Evolutionary conservation across 2,888 invertebrate genomes (phyloP).

Genomic region (Platypus cylindrus): DNA sequence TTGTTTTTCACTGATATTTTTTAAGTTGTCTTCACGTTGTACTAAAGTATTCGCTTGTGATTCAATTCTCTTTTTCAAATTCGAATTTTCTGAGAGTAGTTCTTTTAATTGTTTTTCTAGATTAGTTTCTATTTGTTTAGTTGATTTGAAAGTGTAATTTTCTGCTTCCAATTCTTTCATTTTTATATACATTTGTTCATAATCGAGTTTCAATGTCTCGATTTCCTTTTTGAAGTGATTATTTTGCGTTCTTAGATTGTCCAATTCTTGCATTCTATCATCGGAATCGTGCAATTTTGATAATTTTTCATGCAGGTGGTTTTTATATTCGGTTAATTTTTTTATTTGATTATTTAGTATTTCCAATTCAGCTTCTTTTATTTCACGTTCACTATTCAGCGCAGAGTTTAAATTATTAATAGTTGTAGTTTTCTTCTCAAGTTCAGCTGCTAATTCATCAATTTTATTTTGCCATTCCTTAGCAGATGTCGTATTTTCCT

Average conservation of each 20-base stretch:
- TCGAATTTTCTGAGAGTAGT: not conserved
- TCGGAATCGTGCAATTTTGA: conserved; percentile 4
- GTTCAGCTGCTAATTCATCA: not conserved
- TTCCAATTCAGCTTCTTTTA: conserved; percentile 8
- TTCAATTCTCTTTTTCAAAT: not conserved
- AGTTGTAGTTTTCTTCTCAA: conserved; percentile 1
- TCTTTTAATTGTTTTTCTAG: not conserved
- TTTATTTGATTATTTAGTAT: conserved; percentile 6
- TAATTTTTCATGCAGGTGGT: conserved; percentile 8
- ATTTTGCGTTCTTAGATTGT: not conserved
- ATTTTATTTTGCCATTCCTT: conserved; percentile 1
- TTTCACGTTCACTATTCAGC: conserved; percentile 3
- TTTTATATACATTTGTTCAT: not conserved
- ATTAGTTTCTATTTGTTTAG: not conserved
- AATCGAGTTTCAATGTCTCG: not conserved
- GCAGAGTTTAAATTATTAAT: conserved; percentile 3
- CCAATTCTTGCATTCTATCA: too few relatives aligned
- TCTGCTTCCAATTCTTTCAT: conserved; percentile 2
- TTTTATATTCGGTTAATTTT: conserved; percentile 7
- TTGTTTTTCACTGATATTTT: too few relatives aligned
- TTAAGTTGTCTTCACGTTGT: too few relatives aligned
- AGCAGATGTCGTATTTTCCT: not conserved
- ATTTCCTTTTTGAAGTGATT: conserved; percentile 3
- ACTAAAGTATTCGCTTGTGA: too few relatives aligned
- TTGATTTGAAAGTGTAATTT: not conserved